phyloP scores from a whole-genome alignment of 2,797 vertebrate species.

The Gadopsis bispinosus region DNA sequence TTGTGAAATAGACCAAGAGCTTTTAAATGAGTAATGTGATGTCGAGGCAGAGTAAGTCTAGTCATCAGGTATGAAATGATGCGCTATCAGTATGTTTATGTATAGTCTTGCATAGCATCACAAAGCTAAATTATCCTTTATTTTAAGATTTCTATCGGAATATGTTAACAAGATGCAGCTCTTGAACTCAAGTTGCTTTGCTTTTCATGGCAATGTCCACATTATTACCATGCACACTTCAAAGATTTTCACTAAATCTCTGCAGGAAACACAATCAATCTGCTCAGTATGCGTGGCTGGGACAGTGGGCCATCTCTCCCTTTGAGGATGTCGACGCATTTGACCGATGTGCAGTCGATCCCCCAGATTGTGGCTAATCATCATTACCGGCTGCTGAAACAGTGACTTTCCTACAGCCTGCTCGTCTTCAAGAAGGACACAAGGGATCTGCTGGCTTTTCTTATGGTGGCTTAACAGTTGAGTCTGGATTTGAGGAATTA shows the following conservation, averaged over 20 bases:
- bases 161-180: constrained; percentile 37
- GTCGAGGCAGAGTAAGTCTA: not conserved
- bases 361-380: constrained; percentile 86
- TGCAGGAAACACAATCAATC: constrained; percentile 79
- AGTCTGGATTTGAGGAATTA: constrained; percentile 81
- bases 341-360: constrained; percentile 89
- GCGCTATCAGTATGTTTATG: constrained; percentile 22
- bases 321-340: constrained; percentile 83
- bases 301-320: constrained; percentile 80
- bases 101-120: constrained; percentile 24
- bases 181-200: constrained; percentile 62
- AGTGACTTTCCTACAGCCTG: constrained; percentile 85
- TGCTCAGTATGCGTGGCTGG: constrained; percentile 77
- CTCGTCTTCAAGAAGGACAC: constrained; percentile 82
- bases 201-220: constrained; percentile 61
- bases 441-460: constrained; percentile 76
- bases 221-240: constrained; percentile 80
- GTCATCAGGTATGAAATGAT: constrained; percentile 37
- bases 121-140: constrained; percentile 39
- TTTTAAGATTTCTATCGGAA: constrained; percentile 41
- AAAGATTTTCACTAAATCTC: constrained; percentile 73
- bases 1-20: constrained; percentile 34
- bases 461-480: constrained; percentile 76
- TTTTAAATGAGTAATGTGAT: constrained; percentile 33
- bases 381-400: constrained; percentile 84